Base-by-base conservation (phyloP, 2,797 vertebrate genomes). In the Diplodus sargus region DNA sequence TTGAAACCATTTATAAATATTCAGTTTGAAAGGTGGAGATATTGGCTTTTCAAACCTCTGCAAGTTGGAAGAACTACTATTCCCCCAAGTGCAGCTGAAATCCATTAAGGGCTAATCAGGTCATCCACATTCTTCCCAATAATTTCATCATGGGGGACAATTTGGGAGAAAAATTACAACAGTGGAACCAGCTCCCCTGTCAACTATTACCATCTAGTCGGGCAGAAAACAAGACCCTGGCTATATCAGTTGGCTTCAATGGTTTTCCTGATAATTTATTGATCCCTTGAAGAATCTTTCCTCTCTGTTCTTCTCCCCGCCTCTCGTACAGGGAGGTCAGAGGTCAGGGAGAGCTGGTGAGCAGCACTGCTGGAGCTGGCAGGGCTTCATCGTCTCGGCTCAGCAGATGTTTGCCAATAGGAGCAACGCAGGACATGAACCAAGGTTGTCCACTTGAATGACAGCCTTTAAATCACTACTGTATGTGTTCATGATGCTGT, bases 201-300 rank as follows among this genome's bases (percentile, higher is more conserved):
- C 65, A 72, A 34, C 71, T 17, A 65, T 75, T 75, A 76, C 9
- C 63, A 81, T 56, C 58, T 79, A 74, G 47, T 76, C 59, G 62
- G n/a, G n/a, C 45, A 25, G 52, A 70, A 53, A 3, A 62, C 30
- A 49, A 52, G 4, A 49, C 23, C 4, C 39, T 28, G 28, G 4
- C 12, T 18, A 4, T 25, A 28, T n/a, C 54, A 63, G 47, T n/a
- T 42, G 59, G 8, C 63, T 76, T 73, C 13, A 54, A 52, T 23
- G 49, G 13, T 22, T 54, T 62, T 57, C 39, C 18, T 64, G 20
- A 48, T 52, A 11, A 69, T 48, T 49, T 63, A 51, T 74, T 54
- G 16, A 82, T 76, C 15, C 3, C 72, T 25, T 22, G 2, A n/a
- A 48, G 11, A 34, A 22, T 45, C 48, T 53, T 39, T 45, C 47